Evolutionary conservation across 2,797 vertebrate species (phyloP), one percentile per base, ranked within the genome.

Genomic region (Hylomyscus alleni): DNA sequence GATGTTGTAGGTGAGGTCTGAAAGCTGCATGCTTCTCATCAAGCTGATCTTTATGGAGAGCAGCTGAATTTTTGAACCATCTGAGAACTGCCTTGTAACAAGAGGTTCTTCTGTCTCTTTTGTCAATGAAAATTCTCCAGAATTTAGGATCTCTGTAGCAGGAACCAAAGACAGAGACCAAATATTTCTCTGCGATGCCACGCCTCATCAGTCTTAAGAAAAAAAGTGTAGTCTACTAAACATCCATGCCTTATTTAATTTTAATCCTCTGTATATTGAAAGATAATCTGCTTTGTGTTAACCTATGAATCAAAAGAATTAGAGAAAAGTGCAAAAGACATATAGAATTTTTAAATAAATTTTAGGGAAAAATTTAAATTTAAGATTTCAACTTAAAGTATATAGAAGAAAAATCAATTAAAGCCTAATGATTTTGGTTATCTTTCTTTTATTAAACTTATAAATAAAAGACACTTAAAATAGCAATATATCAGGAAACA

Each of bases 361-460:
- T 88, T 88, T 65, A 90, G 15, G 19, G 73, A 0, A 90, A 92
- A 87, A 65, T 8, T 72, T 3, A 87, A 88, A 89, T 76, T 92
- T 72, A 89, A 72, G 15, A 50, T 12, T 80, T 81, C 22, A 75
- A 17, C 13, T 40, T 92, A 3, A 92, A 24, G 31, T 54, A 4
- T 88, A 6, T 93, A 54, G 52, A 78, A 22, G 4, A 78, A 58
- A 92, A 86, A 92, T 90, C 12, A 69, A 82, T 73, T 85, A 85
- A 80, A 90, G 17, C 2, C 76, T 80, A 80, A 52, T 65, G 31
- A 89, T 83, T 85, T 83, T 75, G 24, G 89, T 94, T 78, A 73
- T 44, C 29, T 80, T 81, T 17, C 10, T 85, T 88, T 93, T 62
- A 10, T n/a, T 91, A 20, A 92, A 87, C 26, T 91, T 87, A 90